Percentiles rank a stretch among this genome's conserved stretches.
Evolutionary conservation across 1,140 invertebrate species (phyloP).

Genomic region (Vanessa atalanta): DNA sequence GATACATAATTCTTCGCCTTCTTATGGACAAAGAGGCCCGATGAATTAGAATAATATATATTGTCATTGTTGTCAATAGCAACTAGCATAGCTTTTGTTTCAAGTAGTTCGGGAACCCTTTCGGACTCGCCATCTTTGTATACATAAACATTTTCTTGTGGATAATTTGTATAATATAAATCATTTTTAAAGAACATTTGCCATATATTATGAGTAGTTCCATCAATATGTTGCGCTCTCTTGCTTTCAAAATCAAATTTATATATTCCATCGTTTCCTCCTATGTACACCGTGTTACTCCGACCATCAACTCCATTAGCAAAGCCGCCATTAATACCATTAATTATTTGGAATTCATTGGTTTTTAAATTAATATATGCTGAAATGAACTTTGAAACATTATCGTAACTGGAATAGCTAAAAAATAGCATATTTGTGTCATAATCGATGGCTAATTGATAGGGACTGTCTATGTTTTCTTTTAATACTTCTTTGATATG

Average conservation of each 20-base stretch:
- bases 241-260: conserved; percentile 51
- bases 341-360: conserved; percentile 44
- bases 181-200: conserved; percentile 62
- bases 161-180: conserved; percentile 58
- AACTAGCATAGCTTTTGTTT: conserved; percentile 49
- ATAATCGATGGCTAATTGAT: conserved; percentile 60
- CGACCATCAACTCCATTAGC: conserved; percentile 52
- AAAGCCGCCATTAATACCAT: conserved; percentile 55
- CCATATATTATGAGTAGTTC: conserved; percentile 52
- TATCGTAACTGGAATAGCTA: conserved; percentile 47
- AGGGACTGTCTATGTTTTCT: conserved; percentile 47
- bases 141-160: conserved; percentile 49
- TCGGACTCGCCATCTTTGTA: conserved; percentile 40
- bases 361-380: conserved; percentile 57
- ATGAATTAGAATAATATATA: conserved; percentile 54
- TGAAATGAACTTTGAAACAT: conserved; percentile 42
- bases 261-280: conserved; percentile 56
- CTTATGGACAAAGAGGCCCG: conserved; percentile 47
- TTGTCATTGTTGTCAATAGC: conserved; percentile 49
- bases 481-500: conserved; percentile 52
- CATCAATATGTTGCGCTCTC: conserved; percentile 39
- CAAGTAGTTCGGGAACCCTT: conserved; percentile 46
- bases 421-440: conserved; percentile 60
- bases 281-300: conserved; percentile 52
- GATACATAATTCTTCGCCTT: conserved; percentile 27